Evolutionary conservation across 2,797 vertebrate species (phyloP).

Genomic region (Amphiprion clarkii): DNA sequence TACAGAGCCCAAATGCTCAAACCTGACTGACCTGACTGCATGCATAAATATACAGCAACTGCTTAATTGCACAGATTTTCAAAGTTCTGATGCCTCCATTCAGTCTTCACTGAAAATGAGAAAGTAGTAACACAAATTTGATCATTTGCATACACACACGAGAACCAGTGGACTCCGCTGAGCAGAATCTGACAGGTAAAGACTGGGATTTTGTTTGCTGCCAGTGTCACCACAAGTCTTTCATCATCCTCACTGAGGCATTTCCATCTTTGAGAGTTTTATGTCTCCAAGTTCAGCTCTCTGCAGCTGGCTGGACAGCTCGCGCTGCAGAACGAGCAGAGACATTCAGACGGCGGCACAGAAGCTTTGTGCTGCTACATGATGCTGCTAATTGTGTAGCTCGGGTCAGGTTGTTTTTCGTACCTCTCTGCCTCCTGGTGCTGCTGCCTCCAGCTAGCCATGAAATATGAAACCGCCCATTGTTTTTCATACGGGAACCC

Average conservation of each 20-base stretch:
- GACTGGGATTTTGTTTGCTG: slow-evolving; percentile 27
- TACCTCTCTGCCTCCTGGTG: slow-evolving; percentile 1
- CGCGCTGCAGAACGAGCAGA: slow-evolving; percentile 23
- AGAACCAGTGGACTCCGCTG: slow-evolving; percentile 1
- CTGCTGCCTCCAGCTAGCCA: slow-evolving; percentile 1
- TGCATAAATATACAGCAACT: neutral
- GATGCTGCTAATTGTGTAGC: slow-evolving; percentile 20
- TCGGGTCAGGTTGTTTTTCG: slow-evolving; percentile 22
- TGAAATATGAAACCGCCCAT: slow-evolving; percentile 10
- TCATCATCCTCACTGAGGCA: slow-evolving; percentile 34
- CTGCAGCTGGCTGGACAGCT: slow-evolving; percentile 44
- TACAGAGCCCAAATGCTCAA: no score
- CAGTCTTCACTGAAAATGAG: neutral
- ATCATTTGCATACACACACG: neutral
- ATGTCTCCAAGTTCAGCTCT: slow-evolving; percentile 16
- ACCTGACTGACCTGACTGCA: neutral
- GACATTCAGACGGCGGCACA: slow-evolving; percentile 25
- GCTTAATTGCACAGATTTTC: neutral
- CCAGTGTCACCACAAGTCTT: slow-evolving; percentile 14
- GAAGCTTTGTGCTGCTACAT: slow-evolving; percentile 34
- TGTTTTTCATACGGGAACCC: neutral
- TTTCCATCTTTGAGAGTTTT: slow-evolving; percentile 47
- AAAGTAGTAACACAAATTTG: neutral
- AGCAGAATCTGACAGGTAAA: slow-evolving; percentile 21
- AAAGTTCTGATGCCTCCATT: neutral